Base-by-base conservation (phyloP, 2,888 invertebrate genomes). In the Cecidostiba fungosa region DNA sequence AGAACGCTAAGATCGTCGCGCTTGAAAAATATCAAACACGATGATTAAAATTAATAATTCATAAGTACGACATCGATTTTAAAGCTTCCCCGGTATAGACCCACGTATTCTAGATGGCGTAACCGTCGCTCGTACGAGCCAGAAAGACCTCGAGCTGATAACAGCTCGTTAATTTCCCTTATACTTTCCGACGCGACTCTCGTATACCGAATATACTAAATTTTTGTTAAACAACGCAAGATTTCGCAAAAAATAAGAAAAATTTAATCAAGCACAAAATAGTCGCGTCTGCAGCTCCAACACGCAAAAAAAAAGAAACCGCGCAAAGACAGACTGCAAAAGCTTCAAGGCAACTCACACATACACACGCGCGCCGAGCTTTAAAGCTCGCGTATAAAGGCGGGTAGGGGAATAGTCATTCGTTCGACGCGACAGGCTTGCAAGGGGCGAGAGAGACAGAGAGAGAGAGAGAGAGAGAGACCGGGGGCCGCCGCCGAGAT, bases 401-500 rank as follows among this genome's bases (percentile, higher is more conserved):
- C 32, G 26, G 36, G 72, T 0, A 29, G 32, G 70, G 72, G 72
- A 72, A 69, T 72, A 77, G 85, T 72, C 84, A 79, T 83, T 83
- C 79, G 79, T 85, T 77, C 72, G 83, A 79, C 54, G 84, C 29
- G 72, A 83, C 69, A 79, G 54, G 78, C 29, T 12, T n/a, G 43
- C 23, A 23, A 54, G 47, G 78, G 62, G 66, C 62, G 36, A 62
- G 74, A 59, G 8, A 59, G 16, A 19, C 19, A 16, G 74, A 47
- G 74, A 77, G 47, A 78, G 84, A 74, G 87, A 59, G 26, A 54
- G 74, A 50, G 82, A 79, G 85, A 50, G 19, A 50, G 50, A 43
- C 59, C 76, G 80, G 80, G 85, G 39, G 70, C 26, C 76, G 54
- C 6, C 76, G 82, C 78, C 70, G 87, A 86, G 85, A 87, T 86